These are phyloP conservation scores for Drosophila birchii DNA, from an alignment of 2,888 invertebrate genomes.

Conservation along the genomic window DNA sequence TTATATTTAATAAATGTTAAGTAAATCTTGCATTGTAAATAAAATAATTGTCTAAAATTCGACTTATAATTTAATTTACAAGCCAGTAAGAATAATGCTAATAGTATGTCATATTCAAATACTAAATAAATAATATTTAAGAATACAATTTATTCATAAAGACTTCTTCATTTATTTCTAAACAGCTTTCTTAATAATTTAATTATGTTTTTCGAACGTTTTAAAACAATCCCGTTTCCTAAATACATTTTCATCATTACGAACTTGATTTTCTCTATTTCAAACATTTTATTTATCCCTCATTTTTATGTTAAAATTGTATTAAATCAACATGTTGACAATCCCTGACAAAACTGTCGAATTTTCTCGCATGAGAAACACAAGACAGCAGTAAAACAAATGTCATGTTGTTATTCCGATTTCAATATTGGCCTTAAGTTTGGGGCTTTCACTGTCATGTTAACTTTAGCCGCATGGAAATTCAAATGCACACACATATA, in stretches of 20 bases:
- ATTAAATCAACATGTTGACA: background rate
- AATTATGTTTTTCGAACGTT: too few relatives aligned
- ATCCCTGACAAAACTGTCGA: background rate
- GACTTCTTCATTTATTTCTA: background rate
- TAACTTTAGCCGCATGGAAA: slow-evolving; percentile 39
- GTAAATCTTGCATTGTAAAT: background rate
- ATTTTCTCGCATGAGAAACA: background rate
- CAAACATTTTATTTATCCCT: background rate
- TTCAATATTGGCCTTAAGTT: slow-evolving; percentile 42
- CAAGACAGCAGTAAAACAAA: slow-evolving; percentile 41
- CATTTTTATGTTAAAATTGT: background rate
- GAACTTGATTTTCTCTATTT: background rate
- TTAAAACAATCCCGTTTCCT: background rate
- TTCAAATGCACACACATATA: slow-evolving; percentile 18
- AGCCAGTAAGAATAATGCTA: background rate
- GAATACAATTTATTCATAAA: background rate
- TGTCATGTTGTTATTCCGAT: slow-evolving; percentile 36
- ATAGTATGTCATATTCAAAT: background rate
- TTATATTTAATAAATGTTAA: background rate
- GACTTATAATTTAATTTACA: background rate
- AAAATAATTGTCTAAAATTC: too few relatives aligned
- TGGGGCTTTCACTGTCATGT: slow-evolving; percentile 45
- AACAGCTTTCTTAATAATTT: too few relatives aligned
- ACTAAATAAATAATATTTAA: background rate
- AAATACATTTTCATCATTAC: background rate